phyloP scores from a whole-genome alignment of 2,797 vertebrate genomes.

The Chaetophractus vellerosus region DNA sequence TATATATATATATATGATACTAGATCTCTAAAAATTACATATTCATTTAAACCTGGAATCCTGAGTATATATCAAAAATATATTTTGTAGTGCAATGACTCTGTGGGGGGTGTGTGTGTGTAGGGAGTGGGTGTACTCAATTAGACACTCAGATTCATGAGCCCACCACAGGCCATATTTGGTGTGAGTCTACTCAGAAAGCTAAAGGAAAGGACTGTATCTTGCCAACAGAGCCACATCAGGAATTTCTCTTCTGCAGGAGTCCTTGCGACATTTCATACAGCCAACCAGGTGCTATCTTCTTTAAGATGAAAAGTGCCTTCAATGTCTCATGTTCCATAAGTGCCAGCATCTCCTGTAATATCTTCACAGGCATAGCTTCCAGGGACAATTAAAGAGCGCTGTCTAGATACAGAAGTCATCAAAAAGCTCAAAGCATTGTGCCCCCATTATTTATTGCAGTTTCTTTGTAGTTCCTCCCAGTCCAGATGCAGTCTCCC shows the following conservation, averaged over 20 bases:
- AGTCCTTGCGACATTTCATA: background rate
- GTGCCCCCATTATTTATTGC: background rate
- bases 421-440: background rate
- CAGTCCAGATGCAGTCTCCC: background rate
- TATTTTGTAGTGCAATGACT: background rate
- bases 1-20: background rate
- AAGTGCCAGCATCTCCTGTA: background rate
- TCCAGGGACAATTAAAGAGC: background rate
- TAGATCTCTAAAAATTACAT: slow-evolving; percentile 20
- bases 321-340: background rate
- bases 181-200: background rate
- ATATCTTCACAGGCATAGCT: background rate
- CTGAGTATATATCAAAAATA: background rate
- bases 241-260: background rate
- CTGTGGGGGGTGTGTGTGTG: background rate
- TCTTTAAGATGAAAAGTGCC: background rate
- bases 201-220: background rate
- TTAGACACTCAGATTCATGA: background rate
- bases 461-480: background rate
- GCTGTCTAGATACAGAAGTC: background rate
- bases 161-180: background rate
- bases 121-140: background rate
- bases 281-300: background rate
- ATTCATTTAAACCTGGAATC: slow-evolving; percentile 27
- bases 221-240: background rate